Evolutionary conservation across 2,113 vertebrate genomes (phyloP).

Genomic region (Clarias gariepinus): DNA sequence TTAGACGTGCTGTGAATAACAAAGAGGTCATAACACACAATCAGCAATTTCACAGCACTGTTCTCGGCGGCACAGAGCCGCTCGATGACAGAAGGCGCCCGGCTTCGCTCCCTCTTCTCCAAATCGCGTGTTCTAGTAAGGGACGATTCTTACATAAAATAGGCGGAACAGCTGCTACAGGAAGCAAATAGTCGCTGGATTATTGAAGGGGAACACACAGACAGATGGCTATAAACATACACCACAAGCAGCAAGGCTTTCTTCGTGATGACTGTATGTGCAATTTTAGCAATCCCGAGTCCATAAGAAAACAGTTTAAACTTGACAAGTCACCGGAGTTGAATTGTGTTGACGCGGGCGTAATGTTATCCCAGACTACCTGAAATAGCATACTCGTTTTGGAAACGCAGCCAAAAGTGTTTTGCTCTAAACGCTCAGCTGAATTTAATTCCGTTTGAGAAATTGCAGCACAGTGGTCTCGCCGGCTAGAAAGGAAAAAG

Average conservation of each 20-base stretch:
- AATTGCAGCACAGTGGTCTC: conserved; percentile 19
- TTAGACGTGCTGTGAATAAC: conserved; percentile 38
- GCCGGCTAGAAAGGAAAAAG: conserved; percentile 1
- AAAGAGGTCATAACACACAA: conserved; percentile 40
- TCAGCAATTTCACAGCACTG: conserved; percentile 40
- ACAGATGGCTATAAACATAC: not conserved
- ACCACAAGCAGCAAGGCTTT: not conserved
- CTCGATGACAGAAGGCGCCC: conserved; percentile 25
- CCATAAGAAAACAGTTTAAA: not conserved
- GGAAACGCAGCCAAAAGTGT: not conserved
- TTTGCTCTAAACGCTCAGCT: conserved; percentile 4
- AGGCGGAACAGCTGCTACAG: not conserved
- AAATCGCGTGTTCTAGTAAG: not conserved
- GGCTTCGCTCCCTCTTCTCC: conserved; percentile 6
- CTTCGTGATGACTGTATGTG: not conserved
- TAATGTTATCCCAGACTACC: not conserved
- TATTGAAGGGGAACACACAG: not conserved
- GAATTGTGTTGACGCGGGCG: not conserved
- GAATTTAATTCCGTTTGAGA: conserved; percentile 30
- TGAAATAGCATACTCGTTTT: not conserved
- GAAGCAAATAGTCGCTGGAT: conserved; percentile 2
- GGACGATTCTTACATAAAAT: not conserved
- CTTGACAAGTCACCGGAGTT: not conserved
- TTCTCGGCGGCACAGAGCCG: conserved; percentile 6
- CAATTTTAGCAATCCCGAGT: not conserved